Evolutionary conservation across 1,140 invertebrate genomes (phyloP).

Genomic region (Matsumurasca onukii): DNA sequence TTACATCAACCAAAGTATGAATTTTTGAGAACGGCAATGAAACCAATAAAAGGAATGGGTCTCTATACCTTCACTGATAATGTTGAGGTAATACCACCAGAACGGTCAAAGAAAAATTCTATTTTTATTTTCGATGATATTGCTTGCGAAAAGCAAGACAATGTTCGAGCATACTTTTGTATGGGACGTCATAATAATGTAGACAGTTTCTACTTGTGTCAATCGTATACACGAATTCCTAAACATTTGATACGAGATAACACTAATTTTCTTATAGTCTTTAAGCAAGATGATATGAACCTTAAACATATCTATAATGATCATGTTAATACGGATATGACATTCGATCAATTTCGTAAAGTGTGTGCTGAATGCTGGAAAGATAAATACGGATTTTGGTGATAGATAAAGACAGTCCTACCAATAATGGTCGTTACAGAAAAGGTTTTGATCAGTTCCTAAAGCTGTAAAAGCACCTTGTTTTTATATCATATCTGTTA

Average conservation of each 20-base stretch:
- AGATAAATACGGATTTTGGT: constrained; percentile 41
- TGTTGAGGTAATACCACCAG: constrained; percentile 41
- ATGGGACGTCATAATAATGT: constrained; percentile 47
- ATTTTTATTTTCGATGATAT: constrained; percentile 50
- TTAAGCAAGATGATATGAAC: constrained; percentile 23
- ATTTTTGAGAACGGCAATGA: constrained; percentile 39
- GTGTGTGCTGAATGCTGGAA: constrained; percentile 12
- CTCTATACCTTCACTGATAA: constrained; percentile 39
- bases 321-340: too few relatives aligned
- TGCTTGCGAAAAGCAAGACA: constrained; percentile 46
- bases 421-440: constrained; percentile 44
- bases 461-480: too few relatives aligned
- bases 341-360: constrained; percentile 12
- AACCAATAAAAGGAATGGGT: constrained; percentile 37
- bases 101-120: constrained; percentile 42
- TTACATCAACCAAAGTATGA: constrained; percentile 44
- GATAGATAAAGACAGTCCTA: constrained; percentile 43
- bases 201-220: constrained; percentile 48
- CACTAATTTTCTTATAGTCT: constrained; percentile 44
- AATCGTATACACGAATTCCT: constrained; percentile 46
- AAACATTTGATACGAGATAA: constrained; percentile 49
- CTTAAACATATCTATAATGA: constrained; percentile 30
- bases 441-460: constrained; percentile 43
- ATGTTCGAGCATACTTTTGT: constrained; percentile 46
- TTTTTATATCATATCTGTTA: too few relatives aligned